These are phyloP conservation scores for Neoseiulus cucumeris DNA, from an alignment of 1,140 invertebrate species.

Conservation along the genomic window DNA sequence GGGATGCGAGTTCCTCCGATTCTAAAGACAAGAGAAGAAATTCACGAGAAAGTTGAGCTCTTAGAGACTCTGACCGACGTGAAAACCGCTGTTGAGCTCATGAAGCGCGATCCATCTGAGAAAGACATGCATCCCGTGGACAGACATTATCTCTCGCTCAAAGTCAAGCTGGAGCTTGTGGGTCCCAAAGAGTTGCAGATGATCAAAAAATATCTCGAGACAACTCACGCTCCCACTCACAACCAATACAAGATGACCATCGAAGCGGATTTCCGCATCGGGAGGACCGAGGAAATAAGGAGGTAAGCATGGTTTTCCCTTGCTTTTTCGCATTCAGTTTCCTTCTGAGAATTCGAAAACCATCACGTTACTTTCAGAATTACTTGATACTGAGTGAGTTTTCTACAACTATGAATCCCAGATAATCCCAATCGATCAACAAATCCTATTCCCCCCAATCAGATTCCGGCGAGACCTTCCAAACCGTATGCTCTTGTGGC, in stretches of 20 bases:
- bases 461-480: constrained; percentile 16
- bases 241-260: constrained; percentile 27
- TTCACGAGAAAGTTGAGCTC: constrained; percentile 33
- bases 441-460: too few relatives aligned
- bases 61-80: constrained; percentile 36
- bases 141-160: constrained; percentile 32
- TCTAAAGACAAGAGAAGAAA: constrained; percentile 20
- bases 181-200: constrained; percentile 23
- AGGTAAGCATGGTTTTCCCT: constrained; percentile 17
- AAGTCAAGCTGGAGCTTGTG: neutral
- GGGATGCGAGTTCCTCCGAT: constrained; percentile 25
- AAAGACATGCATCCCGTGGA: constrained; percentile 32
- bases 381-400: neutral
- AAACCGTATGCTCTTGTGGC: constrained; percentile 36
- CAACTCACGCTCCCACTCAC: constrained; percentile 31
- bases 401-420: neutral
- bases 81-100: constrained; percentile 34
- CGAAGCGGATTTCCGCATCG: constrained; percentile 23
- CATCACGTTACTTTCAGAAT: neutral
- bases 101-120: constrained; percentile 26
- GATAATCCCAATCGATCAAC: too few relatives aligned
- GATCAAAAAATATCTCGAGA: constrained; percentile 26
- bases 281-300: constrained; percentile 21
- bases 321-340: too few relatives aligned
- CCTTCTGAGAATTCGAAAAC: neutral